These are phyloP conservation scores for Tachystola acroxantha DNA, from an alignment of 2,888 invertebrate species.

Conservation along the genomic window DNA sequence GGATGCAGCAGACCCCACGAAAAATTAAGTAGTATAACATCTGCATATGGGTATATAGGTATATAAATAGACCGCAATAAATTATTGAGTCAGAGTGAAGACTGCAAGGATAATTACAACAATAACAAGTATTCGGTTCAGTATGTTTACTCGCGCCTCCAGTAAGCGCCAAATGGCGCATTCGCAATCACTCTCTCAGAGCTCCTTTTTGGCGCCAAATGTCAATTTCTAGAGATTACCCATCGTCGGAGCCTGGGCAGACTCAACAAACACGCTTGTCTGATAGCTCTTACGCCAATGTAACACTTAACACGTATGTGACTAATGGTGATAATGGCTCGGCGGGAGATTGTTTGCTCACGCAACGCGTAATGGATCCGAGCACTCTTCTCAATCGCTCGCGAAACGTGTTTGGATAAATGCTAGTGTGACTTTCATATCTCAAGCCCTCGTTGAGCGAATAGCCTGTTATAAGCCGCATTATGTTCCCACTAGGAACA, in stretches of 20 bases:
- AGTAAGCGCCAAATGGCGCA: conserved; percentile 49
- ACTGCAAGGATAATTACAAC: too few species aligned
- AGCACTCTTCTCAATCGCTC: conserved; percentile 65
- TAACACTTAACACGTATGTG: conserved; percentile 29
- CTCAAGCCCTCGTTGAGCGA: conserved; percentile 29
- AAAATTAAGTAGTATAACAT: too few species aligned
- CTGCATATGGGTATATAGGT: too few species aligned
- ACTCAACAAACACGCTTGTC: conserved; percentile 36
- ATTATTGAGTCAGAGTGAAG: too few species aligned
- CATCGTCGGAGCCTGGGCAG: conserved; percentile 36
- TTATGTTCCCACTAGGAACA: background rate
- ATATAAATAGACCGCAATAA: too few species aligned
- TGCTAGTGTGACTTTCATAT: conserved; percentile 66
- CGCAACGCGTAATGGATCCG: conserved; percentile 59
- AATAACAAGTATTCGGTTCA: conserved; percentile 35
- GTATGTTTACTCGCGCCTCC: conserved; percentile 53
- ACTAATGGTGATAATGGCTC: conserved; percentile 42
- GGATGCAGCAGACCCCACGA: too few species aligned
- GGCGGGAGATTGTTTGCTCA: conserved; percentile 48
- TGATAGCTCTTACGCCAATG: conserved; percentile 18
- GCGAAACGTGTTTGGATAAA: conserved; percentile 68
- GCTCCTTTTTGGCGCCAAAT: conserved; percentile 61
- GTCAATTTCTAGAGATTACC: conserved; percentile 63
- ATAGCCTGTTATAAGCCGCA: conserved; percentile 20
- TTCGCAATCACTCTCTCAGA: conserved; percentile 48